These are phyloP conservation scores for Orestias chungarensis DNA, from an alignment of 2,797 vertebrate species.

Conservation along the genomic window DNA sequence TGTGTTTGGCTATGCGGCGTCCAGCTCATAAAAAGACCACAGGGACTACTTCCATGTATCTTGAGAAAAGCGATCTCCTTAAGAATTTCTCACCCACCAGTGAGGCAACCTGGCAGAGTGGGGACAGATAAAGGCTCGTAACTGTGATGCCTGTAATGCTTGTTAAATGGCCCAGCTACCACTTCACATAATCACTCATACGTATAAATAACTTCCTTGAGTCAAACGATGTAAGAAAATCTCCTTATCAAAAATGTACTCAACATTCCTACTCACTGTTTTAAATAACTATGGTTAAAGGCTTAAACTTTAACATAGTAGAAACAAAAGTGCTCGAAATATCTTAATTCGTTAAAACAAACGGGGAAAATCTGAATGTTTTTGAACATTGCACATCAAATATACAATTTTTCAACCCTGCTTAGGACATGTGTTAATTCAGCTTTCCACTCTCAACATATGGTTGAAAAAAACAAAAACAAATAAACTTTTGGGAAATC, in stretches of 20 bases:
- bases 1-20: conserved; percentile 25
- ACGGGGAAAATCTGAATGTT: not conserved
- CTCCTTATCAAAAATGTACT: conserved; percentile 43
- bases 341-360: no score
- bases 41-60: conserved; percentile 58
- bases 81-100: conserved; percentile 70
- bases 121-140: conserved; percentile 50
- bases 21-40: conserved; percentile 51
- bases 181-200: conserved; percentile 54
- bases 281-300: conserved; percentile 9
- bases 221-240: conserved; percentile 44
- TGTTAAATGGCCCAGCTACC: conserved; percentile 45
- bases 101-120: conserved; percentile 37
- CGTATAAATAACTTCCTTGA: conserved; percentile 61
- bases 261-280: conserved; percentile 10
- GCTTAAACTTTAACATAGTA: no score
- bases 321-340: not conserved
- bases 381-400: conserved; percentile 1
- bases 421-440: no score
- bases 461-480: not conserved
- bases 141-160: conserved; percentile 51
- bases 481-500: no score
- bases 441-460: no score
- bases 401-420: not conserved
- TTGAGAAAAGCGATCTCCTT: conserved; percentile 67